phyloP scores from a whole-genome alignment of 2,888 invertebrate genomes.

The Ichneumoninae sp. region DNA sequence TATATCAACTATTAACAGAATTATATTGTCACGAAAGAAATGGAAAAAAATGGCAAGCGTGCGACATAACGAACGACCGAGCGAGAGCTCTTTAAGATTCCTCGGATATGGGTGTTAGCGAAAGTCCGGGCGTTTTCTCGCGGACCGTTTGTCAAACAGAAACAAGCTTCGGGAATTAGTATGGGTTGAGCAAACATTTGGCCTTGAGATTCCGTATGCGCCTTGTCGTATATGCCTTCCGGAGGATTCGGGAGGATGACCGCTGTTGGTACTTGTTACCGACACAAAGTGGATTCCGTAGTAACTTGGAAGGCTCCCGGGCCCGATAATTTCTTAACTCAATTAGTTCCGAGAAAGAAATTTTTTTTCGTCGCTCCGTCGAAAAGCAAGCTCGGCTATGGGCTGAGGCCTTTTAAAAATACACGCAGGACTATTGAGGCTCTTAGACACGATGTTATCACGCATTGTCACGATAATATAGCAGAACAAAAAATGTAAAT shows the following conservation, averaged over 20 bases:
- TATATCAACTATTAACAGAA: too few species aligned
- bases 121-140: slow-evolving; percentile 73
- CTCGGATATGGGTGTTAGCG: slow-evolving; percentile 68
- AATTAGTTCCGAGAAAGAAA: slow-evolving; percentile 49
- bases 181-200: slow-evolving; percentile 62
- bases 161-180: slow-evolving; percentile 55
- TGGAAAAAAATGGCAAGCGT: slow-evolving; percentile 14
- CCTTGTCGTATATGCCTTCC: slow-evolving; percentile 16
- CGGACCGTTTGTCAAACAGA: slow-evolving; percentile 72
- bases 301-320: neutral
- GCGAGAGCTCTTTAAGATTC: slow-evolving; percentile 70
- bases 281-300: neutral
- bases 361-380: slow-evolving; percentile 36
- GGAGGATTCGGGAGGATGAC: slow-evolving; percentile 4
- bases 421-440: neutral
- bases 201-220: slow-evolving; percentile 58
- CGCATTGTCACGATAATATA: neutral
- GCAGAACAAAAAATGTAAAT: neutral
- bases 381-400: slow-evolving; percentile 2
- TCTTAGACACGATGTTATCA: neutral
- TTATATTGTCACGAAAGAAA: neutral
- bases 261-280: slow-evolving; percentile 4
- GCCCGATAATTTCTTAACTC: slow-evolving; percentile 40
- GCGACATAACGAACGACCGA: slow-evolving; percentile 33
- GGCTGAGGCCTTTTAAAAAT: slow-evolving; percentile 12